Base-by-base conservation (phyloP, 2,113 vertebrate genomes). In the Ammodytes marinus region DNA sequence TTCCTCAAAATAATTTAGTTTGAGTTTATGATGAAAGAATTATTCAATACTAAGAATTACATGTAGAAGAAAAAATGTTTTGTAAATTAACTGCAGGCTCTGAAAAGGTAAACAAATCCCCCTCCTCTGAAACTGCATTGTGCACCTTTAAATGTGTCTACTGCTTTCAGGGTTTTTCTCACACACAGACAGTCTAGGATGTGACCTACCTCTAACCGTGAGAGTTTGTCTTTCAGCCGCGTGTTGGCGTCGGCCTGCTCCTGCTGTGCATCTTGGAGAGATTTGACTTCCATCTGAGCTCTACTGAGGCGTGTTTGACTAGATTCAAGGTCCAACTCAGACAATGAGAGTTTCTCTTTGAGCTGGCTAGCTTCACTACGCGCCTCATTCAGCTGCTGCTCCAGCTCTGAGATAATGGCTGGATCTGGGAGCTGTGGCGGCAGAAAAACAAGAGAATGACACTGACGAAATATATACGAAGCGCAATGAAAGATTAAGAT, bases 321-420 rank as follows among this genome's bases (percentile, higher is more conserved):
- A 69, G 94, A 92, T 76, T 97, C 95, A 70, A 97, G 92, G 75
- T 95, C 94, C 93, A 96, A 90, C 92, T 93, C 15, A 74, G 88
- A 52, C 78, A 87, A 9, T 91, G 93, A 15, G 55, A 95, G 91
- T 91, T 96, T 88, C 91, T 96, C 93, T 94, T 95, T 95, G 78
- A 95, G 85, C 75, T 85, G 86, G 45, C 35, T 87, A 53, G 93
- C 95, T 14, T 98, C 97, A 64, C 92, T 93, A 0, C 67, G 85
- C 3, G 95, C 93, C 0, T 72, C 83, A 3, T 17, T 87, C 64
- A 98, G 88, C 6, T 96, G 96, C 77, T 91, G 94, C 46, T 96
- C 95, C 90, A 97, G 94, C 84, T 96, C 95, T 0, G 89, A 86
- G 58, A 98, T 77, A 35, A 94, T 68, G 1, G 86, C 68, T 80